Evolutionary conservation across 2,888 invertebrate species (phyloP), one percentile per base, ranked within the genome.

Genomic region (Pharmacophagus antenor): DNA sequence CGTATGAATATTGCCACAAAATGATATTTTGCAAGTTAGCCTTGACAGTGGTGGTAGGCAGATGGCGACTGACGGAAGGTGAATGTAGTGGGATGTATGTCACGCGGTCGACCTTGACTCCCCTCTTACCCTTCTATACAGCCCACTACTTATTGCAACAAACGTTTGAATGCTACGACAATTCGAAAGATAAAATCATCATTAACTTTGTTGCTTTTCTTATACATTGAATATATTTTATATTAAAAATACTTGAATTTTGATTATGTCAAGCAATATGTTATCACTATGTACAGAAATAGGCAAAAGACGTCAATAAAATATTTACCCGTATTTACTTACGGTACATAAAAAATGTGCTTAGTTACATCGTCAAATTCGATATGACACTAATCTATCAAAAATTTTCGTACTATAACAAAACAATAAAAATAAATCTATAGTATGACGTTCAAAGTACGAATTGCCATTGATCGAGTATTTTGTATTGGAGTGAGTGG

Each of bases 51-150:
- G 77, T 88, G 85, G 80, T 75, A 80, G 76, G 74, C 75, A 76
- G 77, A 82, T 79, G 77, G 77, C 79, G 80, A 74, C 80, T 80
- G 84, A 77, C 85, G 83, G 82, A 84, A 86, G 87, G 88, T 88
- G 88, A 88, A 85, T 87, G 85, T 82, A 77, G 83, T 79, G 83
- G 84, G 84, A 86, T 86, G 82, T 85, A 67, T 83, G 85, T 84
- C 85, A 82, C 75, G 77, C 80, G 75, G 80, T 71, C 77, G 85
- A 84, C 88, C 88, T 87, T 88, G 86, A 82, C 82, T 84, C 85
- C 83, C 83, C 84, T 73, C 80, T 79, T 74, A 81, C 76, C 80
- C 81, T 77, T 66, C 70, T 71, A 68, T 72, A 71, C 74, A 69
- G 69, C 70, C 75, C 67, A 70, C n/a, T n/a, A n/a, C 72, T 70